Conservation (phyloP, 2,888 invertebrate genomes). For the Athrips mouffetella region DNA sequence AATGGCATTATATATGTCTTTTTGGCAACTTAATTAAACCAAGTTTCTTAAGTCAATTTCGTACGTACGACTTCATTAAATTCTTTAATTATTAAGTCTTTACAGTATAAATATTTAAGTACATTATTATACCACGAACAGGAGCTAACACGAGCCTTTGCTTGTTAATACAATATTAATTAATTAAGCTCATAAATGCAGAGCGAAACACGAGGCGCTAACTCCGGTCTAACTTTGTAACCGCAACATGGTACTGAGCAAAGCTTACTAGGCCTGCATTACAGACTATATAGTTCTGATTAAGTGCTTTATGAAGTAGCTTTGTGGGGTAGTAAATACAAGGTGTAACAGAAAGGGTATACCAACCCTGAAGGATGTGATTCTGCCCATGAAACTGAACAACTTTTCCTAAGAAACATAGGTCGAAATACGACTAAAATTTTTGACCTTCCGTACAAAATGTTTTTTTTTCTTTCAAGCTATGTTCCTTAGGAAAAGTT, state of each 20-base stretch:
- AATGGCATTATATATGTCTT: no score
- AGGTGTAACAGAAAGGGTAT: no score
- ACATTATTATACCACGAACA: conserved; percentile 51
- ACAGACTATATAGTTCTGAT: background rate
- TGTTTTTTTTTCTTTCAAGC: no score
- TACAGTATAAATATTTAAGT: conserved; percentile 49
- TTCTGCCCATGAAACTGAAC: no score
- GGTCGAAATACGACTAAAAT: no score
- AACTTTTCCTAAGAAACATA: no score
- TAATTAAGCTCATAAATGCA: conserved; percentile 52
- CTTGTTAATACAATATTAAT: conserved; percentile 61
- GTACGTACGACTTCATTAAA: conserved; percentile 7
- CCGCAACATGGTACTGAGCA: background rate
- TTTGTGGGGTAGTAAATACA: no score
- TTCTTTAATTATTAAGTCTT: conserved; percentile 9
- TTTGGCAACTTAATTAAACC: background rate
- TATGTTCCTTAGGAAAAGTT: no score
- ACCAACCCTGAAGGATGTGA: no score
- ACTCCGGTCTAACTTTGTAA: conserved; percentile 17
- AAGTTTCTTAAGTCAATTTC: background rate
- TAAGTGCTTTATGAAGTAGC: background rate
- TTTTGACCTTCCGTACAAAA: no score
- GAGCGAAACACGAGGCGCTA: conserved; percentile 43
- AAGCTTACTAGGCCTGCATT: background rate
- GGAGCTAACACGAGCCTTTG: conserved; percentile 48